Percentiles rank a stretch among this genome's conserved stretches.
Evolutionary conservation across 2,113 vertebrate species (phyloP).

Genomic region (Hippocampus zosterae): DNA sequence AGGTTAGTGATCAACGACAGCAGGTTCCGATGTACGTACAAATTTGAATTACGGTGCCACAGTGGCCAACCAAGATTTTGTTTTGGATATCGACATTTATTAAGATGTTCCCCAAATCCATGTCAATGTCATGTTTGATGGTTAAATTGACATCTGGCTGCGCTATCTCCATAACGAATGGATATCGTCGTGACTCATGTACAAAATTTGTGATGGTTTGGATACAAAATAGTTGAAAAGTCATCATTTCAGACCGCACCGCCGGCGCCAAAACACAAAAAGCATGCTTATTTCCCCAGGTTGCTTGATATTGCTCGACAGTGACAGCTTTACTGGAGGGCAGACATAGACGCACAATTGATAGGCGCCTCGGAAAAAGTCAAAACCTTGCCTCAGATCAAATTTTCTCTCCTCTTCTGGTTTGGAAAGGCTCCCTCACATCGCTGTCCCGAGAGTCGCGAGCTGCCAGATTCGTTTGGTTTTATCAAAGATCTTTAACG

Average conservation of each 20-base stretch:
- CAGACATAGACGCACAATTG: slow-evolving; percentile 64
- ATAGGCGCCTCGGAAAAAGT: slow-evolving; percentile 62
- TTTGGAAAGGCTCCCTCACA: slow-evolving; percentile 58
- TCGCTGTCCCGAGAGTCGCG: slow-evolving; percentile 50
- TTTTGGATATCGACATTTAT: background rate
- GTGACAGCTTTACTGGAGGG: slow-evolving; percentile 64
- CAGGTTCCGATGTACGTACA: background rate
- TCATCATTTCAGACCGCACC: slow-evolving; percentile 2
- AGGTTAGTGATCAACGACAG: background rate
- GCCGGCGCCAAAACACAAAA: slow-evolving; percentile 45
- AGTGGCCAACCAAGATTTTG: background rate
- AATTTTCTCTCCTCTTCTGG: slow-evolving; percentile 55
- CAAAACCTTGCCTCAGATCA: slow-evolving; percentile 36
- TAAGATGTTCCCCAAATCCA: background rate
- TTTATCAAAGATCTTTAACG: slow-evolving; percentile 69
- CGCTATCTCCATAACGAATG: background rate
- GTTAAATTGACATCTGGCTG: slow-evolving; percentile 6
- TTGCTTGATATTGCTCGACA: slow-evolving; percentile 58
- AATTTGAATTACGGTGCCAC: background rate
- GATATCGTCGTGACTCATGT: slow-evolving; percentile 1
- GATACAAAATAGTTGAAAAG: background rate
- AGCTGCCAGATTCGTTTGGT: slow-evolving; percentile 66
- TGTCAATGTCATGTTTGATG: slow-evolving; percentile 2
- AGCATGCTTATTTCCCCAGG: slow-evolving; percentile 57
- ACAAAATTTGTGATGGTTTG: slow-evolving; percentile 2